These are phyloP conservation scores for Trachemys scripta DNA, from an alignment of 2,113 vertebrate genomes.

Conservation along the genomic window DNA sequence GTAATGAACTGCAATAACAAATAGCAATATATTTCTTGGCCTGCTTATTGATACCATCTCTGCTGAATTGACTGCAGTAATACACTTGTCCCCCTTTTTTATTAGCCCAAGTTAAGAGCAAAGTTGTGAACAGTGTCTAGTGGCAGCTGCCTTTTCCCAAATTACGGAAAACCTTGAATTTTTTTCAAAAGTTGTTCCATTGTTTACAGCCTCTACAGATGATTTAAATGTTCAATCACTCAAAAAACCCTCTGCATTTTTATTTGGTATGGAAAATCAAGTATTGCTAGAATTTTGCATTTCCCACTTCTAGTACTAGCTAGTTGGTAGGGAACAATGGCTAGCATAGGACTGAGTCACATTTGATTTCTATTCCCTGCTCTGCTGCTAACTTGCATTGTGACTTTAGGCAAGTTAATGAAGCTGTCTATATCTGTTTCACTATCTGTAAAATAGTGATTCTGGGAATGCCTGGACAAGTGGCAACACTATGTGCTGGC, in stretches of 20 bases:
- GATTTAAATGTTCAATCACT: background rate
- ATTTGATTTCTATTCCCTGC: background rate
- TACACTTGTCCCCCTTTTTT: background rate
- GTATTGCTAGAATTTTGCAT: background rate
- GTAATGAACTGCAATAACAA: slow-evolving; percentile 15
- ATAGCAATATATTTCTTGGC: slow-evolving; percentile 14
- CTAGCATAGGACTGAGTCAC: background rate
- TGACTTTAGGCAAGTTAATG: background rate
- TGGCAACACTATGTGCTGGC: background rate
- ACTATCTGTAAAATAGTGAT: background rate
- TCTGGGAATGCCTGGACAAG: too few species aligned
- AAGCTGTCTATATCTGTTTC: background rate
- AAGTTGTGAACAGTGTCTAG: background rate
- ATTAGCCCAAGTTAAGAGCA: background rate
- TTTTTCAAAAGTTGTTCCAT: background rate
- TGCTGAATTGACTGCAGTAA: background rate
- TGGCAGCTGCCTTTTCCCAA: background rate
- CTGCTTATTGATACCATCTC: background rate
- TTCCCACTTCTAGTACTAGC: background rate
- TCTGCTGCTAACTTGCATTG: background rate
- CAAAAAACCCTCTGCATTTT: background rate
- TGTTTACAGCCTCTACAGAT: background rate
- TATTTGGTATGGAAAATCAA: background rate
- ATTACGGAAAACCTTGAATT: background rate
- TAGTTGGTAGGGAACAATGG: background rate